Evolutionary conservation across 2,797 vertebrate species (phyloP), one percentile per base, ranked within the genome.

Genomic region (Kryptolebias ocellatus): DNA sequence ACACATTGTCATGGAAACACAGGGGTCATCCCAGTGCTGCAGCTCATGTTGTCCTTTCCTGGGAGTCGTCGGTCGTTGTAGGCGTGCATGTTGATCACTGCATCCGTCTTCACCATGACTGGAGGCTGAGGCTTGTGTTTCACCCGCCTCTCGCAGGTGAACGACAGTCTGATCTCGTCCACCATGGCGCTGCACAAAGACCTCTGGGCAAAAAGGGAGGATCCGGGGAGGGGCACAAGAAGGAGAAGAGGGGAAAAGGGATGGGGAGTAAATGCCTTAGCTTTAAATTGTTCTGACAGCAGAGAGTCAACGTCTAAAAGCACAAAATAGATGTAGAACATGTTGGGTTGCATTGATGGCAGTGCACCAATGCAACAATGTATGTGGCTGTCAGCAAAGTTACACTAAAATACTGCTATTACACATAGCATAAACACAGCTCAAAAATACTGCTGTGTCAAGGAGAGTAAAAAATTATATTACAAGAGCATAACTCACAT

Each of bases 51-150:
- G 95, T 98, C 97, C 94, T 98, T 99, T 91, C 96, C 98, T 0
- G 98, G 98, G 79, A 99, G 96, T 85, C 96, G 95, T 60, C 96
- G 95, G 92, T 99, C 95, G 27, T 97, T 99, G 95, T 97, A 99
- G 0, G 96, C 96, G 95, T 98, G 97, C 96, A 99, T 98, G 94
- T 98, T 98, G 94, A 99, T 98, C 92, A 98, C 96, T 0, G 97
- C 96, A 3, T 99, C 97, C 0, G 95, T 96, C 95, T 98, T 99
- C 90, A 92, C 93, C 91, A 94, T 87, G 5, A 95, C 92, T 0
- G 94, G 93, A 81, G 94, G 96, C 0, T 75, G 92, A 55, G 94
- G 90, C 90, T 95, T 97, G 95, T 97, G 98, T 80, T 97, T 99
- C 92, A 98, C 95, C 29, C 96, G 95, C 55, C 95, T 96, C 92